Evolutionary conservation across 2,797 vertebrate genomes (phyloP), one percentile per base, ranked within the genome.

Genomic region (Mormyrops attenuatus): DNA sequence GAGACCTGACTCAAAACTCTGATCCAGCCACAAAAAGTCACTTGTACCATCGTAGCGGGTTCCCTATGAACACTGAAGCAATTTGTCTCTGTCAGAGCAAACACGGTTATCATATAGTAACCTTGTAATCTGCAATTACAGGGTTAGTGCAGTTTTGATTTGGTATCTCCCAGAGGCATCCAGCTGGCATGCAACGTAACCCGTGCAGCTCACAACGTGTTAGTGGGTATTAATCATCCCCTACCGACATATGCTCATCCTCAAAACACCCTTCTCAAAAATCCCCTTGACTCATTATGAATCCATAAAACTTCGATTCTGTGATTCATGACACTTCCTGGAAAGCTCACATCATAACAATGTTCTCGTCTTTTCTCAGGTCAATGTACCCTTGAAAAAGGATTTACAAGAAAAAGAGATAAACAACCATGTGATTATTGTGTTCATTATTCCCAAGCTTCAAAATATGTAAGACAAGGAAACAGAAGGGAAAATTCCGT

Each of bases 51-150:
- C 60, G 80, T 69, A 90, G 85, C 26, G 49, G 88, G 34, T 88
- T 91, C 91, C 55, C 52, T 57, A 55, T 66, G 77, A 38, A 50
- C 89, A 77, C 73, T 89, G 63, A 52, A 34, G 88, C 60, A 89
- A 91, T 92, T 91, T 88, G 88, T 91, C 89, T 92, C 89, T 84
- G 88, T 91, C 91, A 91, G 44, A 85, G 88, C 85, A 90, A 92
- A 90, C 49, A 87, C 63, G 89, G 88, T 91, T 88, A 91, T 91
- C 89, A 91, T 85, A 85, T 57, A 89, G 53, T 69, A 77, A 86
- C 88, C 85, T 89, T 89, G 47, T 90, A 90, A 88, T 77, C 53
- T 92, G 88, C 89, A 92, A 90, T 90, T 91, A 90, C 55, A 84
- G 86, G 80, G 90, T 60, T 89, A 82, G 44, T 88, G 88, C 90